phyloP scores from a whole-genome alignment of 2,797 vertebrate species.

The Gymnodraco acuticeps region DNA sequence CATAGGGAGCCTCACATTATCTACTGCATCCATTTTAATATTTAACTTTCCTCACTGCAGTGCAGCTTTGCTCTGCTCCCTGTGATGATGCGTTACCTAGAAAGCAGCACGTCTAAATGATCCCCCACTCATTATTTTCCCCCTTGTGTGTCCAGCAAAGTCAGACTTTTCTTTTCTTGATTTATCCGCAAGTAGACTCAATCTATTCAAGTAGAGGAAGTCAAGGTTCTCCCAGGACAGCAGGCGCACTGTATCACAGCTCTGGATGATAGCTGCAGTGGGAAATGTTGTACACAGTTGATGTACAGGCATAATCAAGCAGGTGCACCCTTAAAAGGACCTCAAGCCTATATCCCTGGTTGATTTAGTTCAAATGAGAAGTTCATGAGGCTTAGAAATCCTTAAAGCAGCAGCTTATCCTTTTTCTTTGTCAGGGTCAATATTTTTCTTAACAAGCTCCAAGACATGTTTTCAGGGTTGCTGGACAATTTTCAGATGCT shows the following conservation, averaged over 20 bases:
- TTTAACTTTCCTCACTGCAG: slow-evolving; percentile 44
- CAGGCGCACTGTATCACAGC: not conserved
- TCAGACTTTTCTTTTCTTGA: slow-evolving; percentile 2
- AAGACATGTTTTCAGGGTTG: not conserved
- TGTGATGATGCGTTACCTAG: slow-evolving; percentile 13
- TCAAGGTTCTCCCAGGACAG: slow-evolving; percentile 31
- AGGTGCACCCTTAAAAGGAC: not conserved
- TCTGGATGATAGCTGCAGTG: slow-evolving; percentile 4
- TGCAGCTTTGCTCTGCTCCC: slow-evolving; percentile 25
- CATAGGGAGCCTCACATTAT: slow-evolving; percentile 49
- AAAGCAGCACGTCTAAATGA: slow-evolving; percentile 51
- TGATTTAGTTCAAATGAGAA: not conserved
- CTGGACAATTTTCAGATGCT: too few relatives aligned
- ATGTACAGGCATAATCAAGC: slow-evolving; percentile 13
- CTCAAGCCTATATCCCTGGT: slow-evolving; percentile 12
- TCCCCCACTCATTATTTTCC: slow-evolving; percentile 14
- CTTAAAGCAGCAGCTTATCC: slow-evolving; percentile 4
- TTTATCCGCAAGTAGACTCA: slow-evolving; percentile 32
- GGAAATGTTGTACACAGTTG: slow-evolving; percentile 6
- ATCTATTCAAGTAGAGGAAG: slow-evolving; percentile 27
- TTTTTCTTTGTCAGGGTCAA: slow-evolving; percentile 7
- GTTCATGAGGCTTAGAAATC: slow-evolving; percentile 25
- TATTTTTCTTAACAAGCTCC: not conserved
- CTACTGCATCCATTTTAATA: slow-evolving; percentile 61
- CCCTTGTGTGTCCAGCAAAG: not conserved